Evolutionary conservation across 64 coral and sea anemone genomes (phyloP), one percentile per base, ranked within the genome.

Genomic region (Montipora capricornis): DNA sequence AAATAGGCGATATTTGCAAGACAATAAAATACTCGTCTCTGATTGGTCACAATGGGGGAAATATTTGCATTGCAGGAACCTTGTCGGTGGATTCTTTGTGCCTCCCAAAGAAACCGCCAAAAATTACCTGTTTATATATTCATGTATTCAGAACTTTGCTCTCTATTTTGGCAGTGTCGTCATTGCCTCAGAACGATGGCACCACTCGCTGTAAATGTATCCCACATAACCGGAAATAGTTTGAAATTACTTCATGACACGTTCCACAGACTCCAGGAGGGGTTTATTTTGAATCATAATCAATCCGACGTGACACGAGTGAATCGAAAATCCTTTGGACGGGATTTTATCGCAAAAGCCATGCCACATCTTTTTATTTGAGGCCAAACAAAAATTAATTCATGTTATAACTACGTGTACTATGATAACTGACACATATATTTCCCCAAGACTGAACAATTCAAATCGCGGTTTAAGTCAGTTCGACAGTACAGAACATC

Each of bases 1-100:
- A 57, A 57, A 11, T 84, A 48, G 61, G 62, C 13, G 8, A 85
- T 85, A 85, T 85, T 85, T 49, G 82, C 82, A 85, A 70, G 82
- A 85, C 82, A 85, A 85, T n/a, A 4, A 19, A 69, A 48, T 70
- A 37, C 62, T 47, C 15, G 60, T 15, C 45, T 20, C 14, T 85
- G 82, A 85, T 85, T 85, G 82, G 82, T 85, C 68, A 45, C 44
- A 16, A 1, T 5, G 44, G 44, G 44, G 44, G 17, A 49, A 29
- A 49, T 69, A 20, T 69, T 49, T 68, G 62, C 82, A 64, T 85
- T 71, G 47, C 70, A 49, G 66, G 82, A 44, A 22, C 22, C 19
- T 11, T 70, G 49, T 85, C 17, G 3, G 44, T 64, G 49, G 47
- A 3, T 69, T 85, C 82, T 85, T 84, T 85, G 64, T 85, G 61